Conservation (phyloP, 2,888 invertebrate genomes). For the Byasa hedistus region DNA sequence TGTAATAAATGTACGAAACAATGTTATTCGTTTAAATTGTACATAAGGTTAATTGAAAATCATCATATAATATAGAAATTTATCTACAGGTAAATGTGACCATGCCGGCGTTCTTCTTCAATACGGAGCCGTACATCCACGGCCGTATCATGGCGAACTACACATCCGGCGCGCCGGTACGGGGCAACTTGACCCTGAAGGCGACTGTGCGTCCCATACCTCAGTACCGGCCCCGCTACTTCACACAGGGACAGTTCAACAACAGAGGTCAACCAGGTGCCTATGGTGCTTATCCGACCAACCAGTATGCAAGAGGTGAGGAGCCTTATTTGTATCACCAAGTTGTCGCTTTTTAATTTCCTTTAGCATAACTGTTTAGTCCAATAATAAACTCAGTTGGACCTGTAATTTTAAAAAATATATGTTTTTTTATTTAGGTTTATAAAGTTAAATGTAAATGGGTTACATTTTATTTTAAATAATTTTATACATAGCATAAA, state of each 20-base stretch:
- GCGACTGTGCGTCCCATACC: conserved; percentile 87
- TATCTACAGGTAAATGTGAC: conserved; percentile 90
- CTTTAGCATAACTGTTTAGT: no score
- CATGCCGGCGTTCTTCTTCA: conserved; percentile 96
- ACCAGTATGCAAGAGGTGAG: conserved; percentile 67
- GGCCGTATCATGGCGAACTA: conserved; percentile 97
- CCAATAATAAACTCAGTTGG: no score
- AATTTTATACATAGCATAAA: no score
- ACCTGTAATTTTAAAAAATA: no score
- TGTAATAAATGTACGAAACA: no score
- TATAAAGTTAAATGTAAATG: no score
- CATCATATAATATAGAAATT: no score
- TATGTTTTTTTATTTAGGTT: no score
- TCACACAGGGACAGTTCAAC: conserved; percentile 71
- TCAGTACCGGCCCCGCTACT: conserved; percentile 74
- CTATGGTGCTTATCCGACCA: conserved; percentile 43
- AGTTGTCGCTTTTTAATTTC: no score
- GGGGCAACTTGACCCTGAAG: conserved; percentile 92
- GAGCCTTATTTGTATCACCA: neutral
- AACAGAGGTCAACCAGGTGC: conserved; percentile 69
- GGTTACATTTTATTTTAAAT: no score
- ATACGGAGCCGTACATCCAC: conserved; percentile 89
- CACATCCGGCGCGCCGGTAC: conserved; percentile 94
- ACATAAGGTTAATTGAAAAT: no score
- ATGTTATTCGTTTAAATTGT: no score